Evolutionary conservation across 2,797 vertebrate species (phyloP), one percentile per base, ranked within the genome.

Genomic region (Takifugu rubripes): DNA sequence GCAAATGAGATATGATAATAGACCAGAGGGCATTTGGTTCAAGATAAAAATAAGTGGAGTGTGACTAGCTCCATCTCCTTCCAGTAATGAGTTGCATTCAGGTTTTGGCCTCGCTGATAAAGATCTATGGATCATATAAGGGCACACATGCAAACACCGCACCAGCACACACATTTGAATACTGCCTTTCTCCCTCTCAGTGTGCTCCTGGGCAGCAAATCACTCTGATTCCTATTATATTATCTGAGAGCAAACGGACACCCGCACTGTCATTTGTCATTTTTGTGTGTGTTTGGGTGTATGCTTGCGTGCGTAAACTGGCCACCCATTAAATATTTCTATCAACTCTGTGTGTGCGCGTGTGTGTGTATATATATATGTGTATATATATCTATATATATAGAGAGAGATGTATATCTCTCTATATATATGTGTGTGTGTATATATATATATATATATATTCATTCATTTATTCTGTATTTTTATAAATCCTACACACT

Each of bases 1-100:
- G 65, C 56, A 49, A 53, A 59, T 82, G 82, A 83, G 68, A 76
- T 78, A 84, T 74, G 81, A 68, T 82, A 73, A 85, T 68, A 67
- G 72, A 82, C 70, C 31, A 56, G 66, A 77, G 58, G 68, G 56
- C 66, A 66, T 84, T 77, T 75, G 69, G 74, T 66, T 74, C 64
- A 49, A 78, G 70, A 82, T 80, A 78, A 83, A 84, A 82, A 66
- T 68, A 66, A 75, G 72, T 70, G 68, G 78, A 81, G 75, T 77
- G 80, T 87, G 84, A 89, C 87, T 83, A 81, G 65, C 77, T 84
- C 78, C 75, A 86, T 82, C 79, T 82, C 70, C 69, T 65, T 78
- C 56, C 55, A 69, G 80, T 76, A 75, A 86, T 84, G 75, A 84
- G 66, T 59, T 79, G 45, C 54, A 74, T 62, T 76, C 61, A 59